Evolutionary conservation across 2,888 invertebrate species (phyloP).

Genomic region (Hydriomena furcata): DNA sequence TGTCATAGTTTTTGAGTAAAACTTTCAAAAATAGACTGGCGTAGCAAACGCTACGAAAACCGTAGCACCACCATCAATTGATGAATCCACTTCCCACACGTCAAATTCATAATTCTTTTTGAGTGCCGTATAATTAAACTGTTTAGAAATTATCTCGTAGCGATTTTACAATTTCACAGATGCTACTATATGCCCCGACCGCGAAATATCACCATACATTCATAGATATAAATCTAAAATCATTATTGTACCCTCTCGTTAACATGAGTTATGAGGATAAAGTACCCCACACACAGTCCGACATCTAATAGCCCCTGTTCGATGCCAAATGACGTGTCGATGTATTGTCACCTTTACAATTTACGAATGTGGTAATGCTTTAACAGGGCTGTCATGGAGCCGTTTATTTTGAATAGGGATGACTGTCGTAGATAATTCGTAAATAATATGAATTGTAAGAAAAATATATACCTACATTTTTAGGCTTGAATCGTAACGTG

Average conservation of each 20-base stretch:
- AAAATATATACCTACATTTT: neutral
- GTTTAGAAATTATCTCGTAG: constrained; percentile 47
- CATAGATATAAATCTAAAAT: constrained; percentile 67
- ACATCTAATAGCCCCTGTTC: constrained; percentile 69
- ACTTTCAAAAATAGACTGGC: neutral
- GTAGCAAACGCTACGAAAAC: constrained; percentile 2
- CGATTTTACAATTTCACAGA: constrained; percentile 65
- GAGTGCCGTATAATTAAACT: constrained; percentile 22
- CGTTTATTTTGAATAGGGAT: constrained; percentile 20
- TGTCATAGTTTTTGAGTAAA: too few relatives aligned
- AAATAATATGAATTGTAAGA: neutral
- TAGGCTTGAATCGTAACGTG: too few relatives aligned
- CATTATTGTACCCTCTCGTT: constrained; percentile 64
- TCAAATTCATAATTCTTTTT: neutral
- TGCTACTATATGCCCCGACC: constrained; percentile 42
- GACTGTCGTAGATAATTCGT: neutral
- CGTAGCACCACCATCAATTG: neutral
- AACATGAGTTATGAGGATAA: constrained; percentile 72
- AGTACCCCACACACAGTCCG: constrained; percentile 41
- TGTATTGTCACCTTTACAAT: constrained; percentile 77
- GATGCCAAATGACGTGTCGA: constrained; percentile 72
- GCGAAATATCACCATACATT: constrained; percentile 53
- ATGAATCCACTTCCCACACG: neutral
- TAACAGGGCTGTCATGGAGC: constrained; percentile 35
- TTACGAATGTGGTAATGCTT: constrained; percentile 64